These are phyloP conservation scores for Pseudocheirus occidentalis DNA, from an alignment of 2,797 vertebrate genomes.

Conservation along the genomic window DNA sequence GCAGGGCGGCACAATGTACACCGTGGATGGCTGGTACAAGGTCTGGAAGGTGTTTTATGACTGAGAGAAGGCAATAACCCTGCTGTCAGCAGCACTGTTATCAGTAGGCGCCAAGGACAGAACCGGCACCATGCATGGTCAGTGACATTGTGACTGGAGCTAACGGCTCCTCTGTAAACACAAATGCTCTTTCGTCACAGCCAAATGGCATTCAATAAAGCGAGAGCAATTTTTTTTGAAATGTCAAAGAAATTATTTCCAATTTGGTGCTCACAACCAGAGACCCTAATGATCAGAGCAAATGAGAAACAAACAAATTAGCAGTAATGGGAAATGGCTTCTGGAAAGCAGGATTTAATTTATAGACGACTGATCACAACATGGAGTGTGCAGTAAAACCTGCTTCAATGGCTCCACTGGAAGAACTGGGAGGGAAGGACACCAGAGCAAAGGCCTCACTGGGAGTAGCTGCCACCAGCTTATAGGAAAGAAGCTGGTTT, in stretches of 20 bases:
- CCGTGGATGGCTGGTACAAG: constrained; percentile 69
- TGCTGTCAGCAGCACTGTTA: constrained; percentile 73
- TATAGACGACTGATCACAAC: constrained; percentile 73
- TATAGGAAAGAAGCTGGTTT: constrained; percentile 68
- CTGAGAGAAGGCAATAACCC: constrained; percentile 74
- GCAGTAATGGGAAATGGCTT: constrained; percentile 79
- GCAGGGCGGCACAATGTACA: constrained; percentile 69
- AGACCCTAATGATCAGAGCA: constrained; percentile 76
- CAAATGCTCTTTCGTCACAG: constrained; percentile 70
- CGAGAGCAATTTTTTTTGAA: constrained; percentile 68
- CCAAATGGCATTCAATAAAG: constrained; percentile 76
- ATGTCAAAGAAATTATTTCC: constrained; percentile 79
- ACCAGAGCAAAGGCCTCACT: constrained; percentile 68
- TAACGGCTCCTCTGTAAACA: constrained; percentile 75
- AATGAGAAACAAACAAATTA: constrained; percentile 81
- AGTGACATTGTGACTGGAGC: constrained; percentile 78
- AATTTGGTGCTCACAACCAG: constrained; percentile 77
- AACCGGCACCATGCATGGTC: constrained; percentile 73
- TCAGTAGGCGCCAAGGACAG: constrained; percentile 72
- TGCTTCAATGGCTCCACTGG: constrained; percentile 63
- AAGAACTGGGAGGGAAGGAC: constrained; percentile 42
- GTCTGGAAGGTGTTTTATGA: constrained; percentile 80
- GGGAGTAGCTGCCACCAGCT: constrained; percentile 75
- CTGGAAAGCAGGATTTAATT: constrained; percentile 79
- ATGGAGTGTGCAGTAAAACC: constrained; percentile 67